Evolutionary conservation across 2,888 invertebrate species (phyloP).

Genomic region (Sinotaia quadrata): DNA sequence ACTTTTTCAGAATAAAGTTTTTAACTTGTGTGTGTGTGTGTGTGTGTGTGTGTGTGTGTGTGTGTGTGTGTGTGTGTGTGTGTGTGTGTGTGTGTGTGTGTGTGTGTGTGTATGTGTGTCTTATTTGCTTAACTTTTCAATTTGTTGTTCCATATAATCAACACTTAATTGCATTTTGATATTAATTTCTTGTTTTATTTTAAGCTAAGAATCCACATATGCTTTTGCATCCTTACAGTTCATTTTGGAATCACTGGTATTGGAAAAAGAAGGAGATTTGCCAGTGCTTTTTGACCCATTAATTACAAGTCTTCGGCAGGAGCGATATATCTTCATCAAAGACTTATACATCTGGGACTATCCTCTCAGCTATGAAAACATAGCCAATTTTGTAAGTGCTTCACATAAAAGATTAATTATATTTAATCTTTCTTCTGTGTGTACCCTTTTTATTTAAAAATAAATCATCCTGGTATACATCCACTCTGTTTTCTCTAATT

Average conservation of each 20-base stretch:
- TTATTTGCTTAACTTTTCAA: neutral
- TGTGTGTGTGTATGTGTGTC: neutral
- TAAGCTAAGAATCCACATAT: neutral
- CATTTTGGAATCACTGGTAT: conserved; percentile 55
- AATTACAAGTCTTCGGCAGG: conserved; percentile 60
- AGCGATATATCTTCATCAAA: conserved; percentile 61
- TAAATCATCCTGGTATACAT: too few relatives aligned
- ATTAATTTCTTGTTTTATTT: neutral
- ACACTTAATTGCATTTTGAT: neutral
- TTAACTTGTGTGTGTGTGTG: neutral
- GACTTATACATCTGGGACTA: conserved; percentile 69
- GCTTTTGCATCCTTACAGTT: conserved; percentile 48
- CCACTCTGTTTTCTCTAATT: too few relatives aligned
- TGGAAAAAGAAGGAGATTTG: conserved; percentile 58
- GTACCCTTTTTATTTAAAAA: too few relatives aligned
- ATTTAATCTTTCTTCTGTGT: too few relatives aligned
- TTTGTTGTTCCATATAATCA: neutral
- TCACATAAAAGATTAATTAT: too few relatives aligned
- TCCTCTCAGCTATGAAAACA: conserved; percentile 65
- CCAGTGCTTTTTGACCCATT: conserved; percentile 65
- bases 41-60: neutral
- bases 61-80: neutral
- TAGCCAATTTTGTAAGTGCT: conserved; percentile 63
- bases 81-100: conserved; percentile 3
- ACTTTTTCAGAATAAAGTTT: too few relatives aligned